Base-by-base conservation (phyloP, 1,140 invertebrate species). In the Dufourea novaeangliae region DNA sequence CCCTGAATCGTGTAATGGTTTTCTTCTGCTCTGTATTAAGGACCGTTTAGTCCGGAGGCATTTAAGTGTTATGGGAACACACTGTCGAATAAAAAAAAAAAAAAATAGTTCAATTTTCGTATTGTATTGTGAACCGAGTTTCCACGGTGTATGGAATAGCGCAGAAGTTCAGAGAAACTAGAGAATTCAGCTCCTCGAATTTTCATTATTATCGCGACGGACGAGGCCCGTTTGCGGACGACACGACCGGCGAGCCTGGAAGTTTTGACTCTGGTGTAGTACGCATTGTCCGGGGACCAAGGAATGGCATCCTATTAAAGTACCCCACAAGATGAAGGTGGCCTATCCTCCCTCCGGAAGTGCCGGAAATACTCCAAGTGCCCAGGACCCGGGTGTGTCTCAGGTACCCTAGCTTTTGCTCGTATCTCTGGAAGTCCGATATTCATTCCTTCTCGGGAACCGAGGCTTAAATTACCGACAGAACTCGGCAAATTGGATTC, bases 281-380 rank as follows among this genome's bases (percentile, higher is more conserved):
- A 67, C 34, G 67, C 79, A 82, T 84, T 85, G 74, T 82, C 61
- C 82, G 46, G 78, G n/a, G 54, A 52, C 52, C 17, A n/a, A 29
- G 32, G 83, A 82, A 75, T 79, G 74, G 83, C 83, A 85, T 85
- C 56, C 83, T 85, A 85, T 85, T 85, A 85, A 85, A 85, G 66
- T 78, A 79, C 34, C 59, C 70, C 52, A 62, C 83, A 59, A 85
- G 83, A 85, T 29, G 66, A 80, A 80, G 37, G 57, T 75, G 54
- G 56, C 59, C 46, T 71, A 44, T 59, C 77, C 66, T 50, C 68
- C 37, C n/a, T n/a, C n/a, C n/a, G n/a, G n/a, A n/a, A n/a, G n/a
- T n/a, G n/a, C n/a, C n/a, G n/a, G n/a, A n/a, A n/a, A n/a, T n/a
- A n/a, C n/a, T 1, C 50, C 22, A 68, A 84, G 82, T 86, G 63